Percentiles rank a stretch among this genome's conserved stretches.
Conservation (phyloP, 2,113 vertebrate species). For the Ceuthmochares aereus region DNA sequence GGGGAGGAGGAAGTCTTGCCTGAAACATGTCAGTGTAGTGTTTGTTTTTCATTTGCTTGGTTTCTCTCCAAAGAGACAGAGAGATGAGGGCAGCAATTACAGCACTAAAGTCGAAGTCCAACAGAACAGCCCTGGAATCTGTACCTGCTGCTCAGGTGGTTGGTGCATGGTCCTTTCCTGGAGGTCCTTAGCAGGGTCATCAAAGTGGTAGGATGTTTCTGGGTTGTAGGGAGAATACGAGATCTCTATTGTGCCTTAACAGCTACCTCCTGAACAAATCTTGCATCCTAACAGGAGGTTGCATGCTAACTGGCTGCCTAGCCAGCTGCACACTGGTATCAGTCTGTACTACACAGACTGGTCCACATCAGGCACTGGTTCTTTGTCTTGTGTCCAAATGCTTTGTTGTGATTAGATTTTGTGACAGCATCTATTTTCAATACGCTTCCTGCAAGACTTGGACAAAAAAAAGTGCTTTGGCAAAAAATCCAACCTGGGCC, state of each 20-base stretch:
- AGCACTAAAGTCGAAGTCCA: not conserved
- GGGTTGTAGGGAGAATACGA: not conserved
- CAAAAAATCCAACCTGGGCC: not conserved
- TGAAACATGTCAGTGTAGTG: not conserved
- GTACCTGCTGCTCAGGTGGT: no score
- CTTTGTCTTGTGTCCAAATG: not conserved
- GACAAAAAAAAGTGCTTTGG: not conserved
- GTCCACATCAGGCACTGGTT: not conserved
- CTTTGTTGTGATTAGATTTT: not conserved
- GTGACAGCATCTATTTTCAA: not conserved
- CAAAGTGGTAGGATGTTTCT: not conserved
- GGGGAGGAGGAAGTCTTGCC: not conserved
- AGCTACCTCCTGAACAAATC: not conserved
- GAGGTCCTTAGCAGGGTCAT: not conserved
- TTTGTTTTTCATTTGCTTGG: not conserved
- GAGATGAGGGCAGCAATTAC: not conserved
- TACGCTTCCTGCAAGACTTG: fast-evolving
- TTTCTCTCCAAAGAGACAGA: not conserved
- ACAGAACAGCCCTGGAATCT: fast-evolving
- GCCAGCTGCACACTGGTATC: not conserved
- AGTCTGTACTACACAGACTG: no score
- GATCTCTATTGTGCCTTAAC: not conserved
- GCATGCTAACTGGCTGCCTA: fast-evolving
- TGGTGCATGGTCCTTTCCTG: not conserved
- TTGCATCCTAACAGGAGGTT: not conserved